Evolutionary conservation across 2,113 vertebrate species (phyloP).

Genomic region (Corapipo altera): DNA sequence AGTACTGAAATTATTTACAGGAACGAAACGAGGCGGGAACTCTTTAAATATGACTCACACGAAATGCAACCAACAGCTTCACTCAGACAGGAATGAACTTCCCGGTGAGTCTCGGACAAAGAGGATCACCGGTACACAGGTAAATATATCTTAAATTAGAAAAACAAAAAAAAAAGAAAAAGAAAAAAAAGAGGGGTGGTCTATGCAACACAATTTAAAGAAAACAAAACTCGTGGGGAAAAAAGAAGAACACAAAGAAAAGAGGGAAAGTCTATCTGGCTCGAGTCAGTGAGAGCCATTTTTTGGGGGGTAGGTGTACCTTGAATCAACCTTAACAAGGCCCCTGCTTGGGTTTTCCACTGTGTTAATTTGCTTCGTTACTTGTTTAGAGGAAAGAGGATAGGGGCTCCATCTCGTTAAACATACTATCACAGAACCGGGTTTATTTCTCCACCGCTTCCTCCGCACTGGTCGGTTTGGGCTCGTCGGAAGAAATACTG

Average conservation of each 20-base stretch:
- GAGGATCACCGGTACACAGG: slow-evolving; percentile 9
- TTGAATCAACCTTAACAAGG: background rate
- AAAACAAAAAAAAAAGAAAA: background rate
- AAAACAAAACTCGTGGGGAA: background rate
- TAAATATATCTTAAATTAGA: slow-evolving; percentile 42
- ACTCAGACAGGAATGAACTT: slow-evolving; percentile 77
- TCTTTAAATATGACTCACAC: slow-evolving; percentile 58
- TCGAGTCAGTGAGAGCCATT: background rate
- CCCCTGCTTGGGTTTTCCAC: background rate
- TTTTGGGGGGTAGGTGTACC: background rate
- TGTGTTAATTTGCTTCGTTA: slow-evolving; percentile 15
- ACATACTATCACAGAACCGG: background rate
- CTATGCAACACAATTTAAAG: slow-evolving; percentile 18
- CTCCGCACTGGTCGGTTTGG: slow-evolving; percentile 72
- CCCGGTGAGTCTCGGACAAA: slow-evolving; percentile 9
- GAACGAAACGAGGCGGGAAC: background rate
- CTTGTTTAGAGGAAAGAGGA: slow-evolving; percentile 4
- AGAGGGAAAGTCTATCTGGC: background rate
- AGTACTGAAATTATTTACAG: slow-evolving; percentile 74
- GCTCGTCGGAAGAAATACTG: slow-evolving; percentile 90
- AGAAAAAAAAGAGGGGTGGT: background rate
- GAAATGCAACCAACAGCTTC: slow-evolving; percentile 45
- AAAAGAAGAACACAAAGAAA: background rate
- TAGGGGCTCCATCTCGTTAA: background rate
- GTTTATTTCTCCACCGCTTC: slow-evolving; percentile 77